Evolutionary conservation across 2,797 vertebrate genomes (phyloP).

Genomic region (Gephyroberyx darwinii): DNA sequence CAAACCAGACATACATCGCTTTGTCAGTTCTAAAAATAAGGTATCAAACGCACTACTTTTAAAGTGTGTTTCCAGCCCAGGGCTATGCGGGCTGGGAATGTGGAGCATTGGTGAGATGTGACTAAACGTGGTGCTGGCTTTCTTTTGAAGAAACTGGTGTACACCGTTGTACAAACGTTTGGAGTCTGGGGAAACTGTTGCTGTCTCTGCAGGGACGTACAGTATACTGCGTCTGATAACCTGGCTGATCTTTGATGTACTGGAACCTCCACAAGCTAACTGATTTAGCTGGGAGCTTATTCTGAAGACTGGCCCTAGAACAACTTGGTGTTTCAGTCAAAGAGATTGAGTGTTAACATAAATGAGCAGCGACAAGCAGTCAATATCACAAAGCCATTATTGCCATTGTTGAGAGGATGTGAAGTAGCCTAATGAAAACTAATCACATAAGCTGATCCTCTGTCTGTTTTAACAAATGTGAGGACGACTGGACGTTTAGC

Average conservation of each 20-base stretch:
- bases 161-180: conserved; percentile 1
- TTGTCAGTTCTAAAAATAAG: conserved; percentile 53
- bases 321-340: conserved; percentile 15
- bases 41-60: conserved; percentile 42
- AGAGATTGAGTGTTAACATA: conserved; percentile 9
- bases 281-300: conserved; percentile 54
- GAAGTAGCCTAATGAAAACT: neutral
- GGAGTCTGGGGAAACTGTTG: conserved; percentile 16
- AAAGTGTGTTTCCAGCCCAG: conserved; percentile 41
- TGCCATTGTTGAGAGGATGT: conserved; percentile 3
- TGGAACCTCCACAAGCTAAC: conserved; percentile 47
- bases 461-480: neutral
- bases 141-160: neutral
- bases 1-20: conserved; percentile 29
- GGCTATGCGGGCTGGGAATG: conserved; percentile 31
- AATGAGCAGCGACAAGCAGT: conserved; percentile 21
- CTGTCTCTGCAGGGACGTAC: neutral
- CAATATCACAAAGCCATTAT: conserved; percentile 24
- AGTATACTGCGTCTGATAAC: conserved; percentile 18
- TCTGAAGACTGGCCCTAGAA: conserved; percentile 14
- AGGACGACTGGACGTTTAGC: neutral
- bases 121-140: neutral
- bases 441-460: neutral
- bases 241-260: conserved; percentile 47
- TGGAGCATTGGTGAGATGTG: conserved; percentile 23